Evolutionary conservation across 2,113 vertebrate species (phyloP).

Genomic region (Gymnobelideus leadbeateri): DNA sequence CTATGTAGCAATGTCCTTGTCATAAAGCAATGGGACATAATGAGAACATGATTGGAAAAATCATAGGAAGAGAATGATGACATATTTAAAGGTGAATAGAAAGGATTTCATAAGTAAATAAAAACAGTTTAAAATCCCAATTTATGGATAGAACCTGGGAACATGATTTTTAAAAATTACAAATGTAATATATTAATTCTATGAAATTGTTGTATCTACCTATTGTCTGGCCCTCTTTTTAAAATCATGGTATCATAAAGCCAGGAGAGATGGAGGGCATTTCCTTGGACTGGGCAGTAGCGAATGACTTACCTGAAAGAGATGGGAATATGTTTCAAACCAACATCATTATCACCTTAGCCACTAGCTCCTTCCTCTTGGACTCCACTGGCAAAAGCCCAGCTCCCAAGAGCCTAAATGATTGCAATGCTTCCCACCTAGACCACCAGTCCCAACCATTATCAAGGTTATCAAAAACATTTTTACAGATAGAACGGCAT

Average conservation of each 20-base stretch:
- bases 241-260: conserved; percentile 34
- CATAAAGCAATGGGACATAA: conserved; percentile 72
- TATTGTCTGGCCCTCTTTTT: conserved; percentile 23
- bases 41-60: conserved; percentile 73
- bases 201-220: not conserved
- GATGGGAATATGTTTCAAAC: not conserved
- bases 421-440: not conserved
- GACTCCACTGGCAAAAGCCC: not conserved
- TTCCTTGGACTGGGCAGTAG: not conserved
- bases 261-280: not conserved
- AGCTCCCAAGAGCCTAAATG: not conserved
- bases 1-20: conserved; percentile 70
- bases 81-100: conserved; percentile 64
- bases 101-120: conserved; percentile 59
- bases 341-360: not conserved
- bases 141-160: conserved; percentile 14
- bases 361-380: not conserved
- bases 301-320: not conserved
- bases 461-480: not conserved
- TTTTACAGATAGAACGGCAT: not conserved
- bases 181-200: conserved; percentile 40
- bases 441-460: not conserved
- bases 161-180: conserved; percentile 40
- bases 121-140: conserved; percentile 38
- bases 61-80: conserved; percentile 43